phyloP scores from a whole-genome alignment of 1,140 invertebrate species.

The Babylonia areolata region DNA sequence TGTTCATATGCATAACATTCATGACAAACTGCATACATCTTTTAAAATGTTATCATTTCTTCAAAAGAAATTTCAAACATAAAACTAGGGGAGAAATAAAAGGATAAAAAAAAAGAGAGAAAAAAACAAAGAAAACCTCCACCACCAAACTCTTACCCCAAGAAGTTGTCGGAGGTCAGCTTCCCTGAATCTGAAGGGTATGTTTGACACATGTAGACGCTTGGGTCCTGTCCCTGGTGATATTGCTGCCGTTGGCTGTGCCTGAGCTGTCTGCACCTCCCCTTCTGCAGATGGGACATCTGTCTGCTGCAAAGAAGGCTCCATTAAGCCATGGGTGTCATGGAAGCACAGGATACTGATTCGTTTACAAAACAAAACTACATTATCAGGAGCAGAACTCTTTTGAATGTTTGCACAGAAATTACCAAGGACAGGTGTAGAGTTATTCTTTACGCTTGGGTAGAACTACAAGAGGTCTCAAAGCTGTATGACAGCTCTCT shows the following conservation, averaged over 20 bases:
- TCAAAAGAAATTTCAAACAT: no score
- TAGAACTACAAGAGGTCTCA: no score
- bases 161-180: constrained; percentile 98
- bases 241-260: constrained; percentile 57
- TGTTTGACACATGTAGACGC: constrained; percentile 91
- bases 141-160: constrained; percentile 86
- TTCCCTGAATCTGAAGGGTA: constrained; percentile 98
- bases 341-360: no score
- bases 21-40: no score
- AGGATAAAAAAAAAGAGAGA: constrained; percentile 10
- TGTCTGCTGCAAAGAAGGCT: constrained; percentile 75
- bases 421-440: no score
- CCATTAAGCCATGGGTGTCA: constrained; percentile 3
- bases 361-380: no score
- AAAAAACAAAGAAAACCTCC: neutral
- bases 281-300: constrained; percentile 75
- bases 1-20: no score
- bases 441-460: no score
- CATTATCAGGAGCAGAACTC: no score
- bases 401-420: no score
- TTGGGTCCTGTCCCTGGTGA: constrained; percentile 69
- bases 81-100: neutral
- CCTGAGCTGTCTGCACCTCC: constrained; percentile 83
- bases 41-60: no score
- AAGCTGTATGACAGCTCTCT: no score